Percentiles rank a stretch among this genome's conserved stretches.
phyloP scores from a whole-genome alignment of 2,888 invertebrate species.

The Tipula unca region DNA sequence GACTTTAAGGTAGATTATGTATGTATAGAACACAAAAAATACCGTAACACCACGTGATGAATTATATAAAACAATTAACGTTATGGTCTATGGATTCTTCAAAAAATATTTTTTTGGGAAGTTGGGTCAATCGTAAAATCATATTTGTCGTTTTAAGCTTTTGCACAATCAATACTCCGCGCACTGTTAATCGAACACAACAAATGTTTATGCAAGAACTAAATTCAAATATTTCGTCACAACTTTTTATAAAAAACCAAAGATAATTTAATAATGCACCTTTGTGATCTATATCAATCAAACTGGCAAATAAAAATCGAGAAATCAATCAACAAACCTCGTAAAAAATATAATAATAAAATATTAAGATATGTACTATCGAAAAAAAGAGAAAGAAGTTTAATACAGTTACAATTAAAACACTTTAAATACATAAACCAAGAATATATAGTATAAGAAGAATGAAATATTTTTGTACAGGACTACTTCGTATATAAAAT shows the following conservation, averaged over 20 bases:
- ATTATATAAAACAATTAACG: background rate
- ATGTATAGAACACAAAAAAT: background rate
- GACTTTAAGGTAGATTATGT: background rate
- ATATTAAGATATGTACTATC: background rate
- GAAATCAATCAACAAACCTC: background rate
- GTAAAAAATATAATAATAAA: background rate
- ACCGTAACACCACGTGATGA: background rate
- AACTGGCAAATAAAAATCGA: background rate
- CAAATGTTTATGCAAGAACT: background rate
- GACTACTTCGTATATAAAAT: background rate
- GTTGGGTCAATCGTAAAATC: background rate
- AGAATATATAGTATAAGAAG: background rate
- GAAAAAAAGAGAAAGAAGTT: background rate
- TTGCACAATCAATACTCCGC: background rate
- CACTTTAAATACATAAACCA: background rate
- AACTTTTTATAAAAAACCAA: background rate
- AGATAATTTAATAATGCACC: background rate
- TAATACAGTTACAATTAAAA: background rate
- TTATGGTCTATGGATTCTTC: background rate
- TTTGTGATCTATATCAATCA: background rate
- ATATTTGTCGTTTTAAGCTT: background rate
- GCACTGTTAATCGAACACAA: background rate
- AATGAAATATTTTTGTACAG: background rate
- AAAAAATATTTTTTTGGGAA: background rate
- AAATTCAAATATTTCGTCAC: background rate